Conservation (phyloP, 2,113 vertebrate species). For the Leuciscus idus region DNA sequence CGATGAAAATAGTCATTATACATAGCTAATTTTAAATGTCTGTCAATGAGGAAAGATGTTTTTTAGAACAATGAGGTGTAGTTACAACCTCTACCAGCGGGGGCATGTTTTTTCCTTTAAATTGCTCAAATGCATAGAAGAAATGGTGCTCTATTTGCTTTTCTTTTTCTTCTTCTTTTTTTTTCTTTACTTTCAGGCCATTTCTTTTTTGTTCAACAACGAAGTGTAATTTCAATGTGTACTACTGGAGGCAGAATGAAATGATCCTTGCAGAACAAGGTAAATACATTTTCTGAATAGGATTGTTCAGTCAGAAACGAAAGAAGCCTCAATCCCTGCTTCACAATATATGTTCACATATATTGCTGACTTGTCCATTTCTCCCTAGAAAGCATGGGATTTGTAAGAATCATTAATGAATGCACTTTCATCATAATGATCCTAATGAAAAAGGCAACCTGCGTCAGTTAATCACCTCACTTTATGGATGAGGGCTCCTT, state of each 20-base stretch:
- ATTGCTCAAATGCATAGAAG: too few relatives aligned
- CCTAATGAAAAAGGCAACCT: conserved; percentile 54
- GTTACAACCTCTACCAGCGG: background rate
- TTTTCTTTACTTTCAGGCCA: background rate
- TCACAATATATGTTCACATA: background rate
- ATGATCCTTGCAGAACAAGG: background rate
- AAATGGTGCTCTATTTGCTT: background rate
- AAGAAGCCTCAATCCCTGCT: background rate
- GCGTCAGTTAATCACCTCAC: conserved; percentile 59
- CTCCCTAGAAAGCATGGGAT: background rate
- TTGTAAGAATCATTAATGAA: conserved; percentile 44
- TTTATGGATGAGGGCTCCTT: conserved; percentile 40
- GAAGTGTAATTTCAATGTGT: background rate
- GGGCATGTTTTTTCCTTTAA: background rate
- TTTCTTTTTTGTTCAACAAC: background rate
- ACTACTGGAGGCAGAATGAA: background rate
- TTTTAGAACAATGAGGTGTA: background rate
- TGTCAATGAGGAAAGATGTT: background rate
- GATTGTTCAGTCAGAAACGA: background rate
- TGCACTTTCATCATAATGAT: conserved; percentile 64
- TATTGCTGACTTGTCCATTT: conserved; percentile 7
- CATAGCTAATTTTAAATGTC: background rate
- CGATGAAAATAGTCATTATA: background rate
- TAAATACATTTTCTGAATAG: conserved; percentile 6
- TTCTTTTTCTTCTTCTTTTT: background rate